phyloP scores from a whole-genome alignment of 2,888 invertebrate genomes.

The Thelaira solivaga region DNA sequence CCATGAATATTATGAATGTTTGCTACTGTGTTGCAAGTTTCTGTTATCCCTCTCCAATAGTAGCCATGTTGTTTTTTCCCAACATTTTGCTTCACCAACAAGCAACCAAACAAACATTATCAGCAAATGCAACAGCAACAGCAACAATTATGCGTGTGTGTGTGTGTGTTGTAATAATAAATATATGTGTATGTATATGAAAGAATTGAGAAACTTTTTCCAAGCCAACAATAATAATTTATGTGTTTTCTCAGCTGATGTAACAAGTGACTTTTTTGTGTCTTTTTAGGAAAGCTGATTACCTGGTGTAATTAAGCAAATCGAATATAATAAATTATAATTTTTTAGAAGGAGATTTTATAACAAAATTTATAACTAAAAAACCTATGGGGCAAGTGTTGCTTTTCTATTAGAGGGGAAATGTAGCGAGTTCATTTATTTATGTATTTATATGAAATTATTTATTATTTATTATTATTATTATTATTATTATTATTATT shows the following conservation, averaged over 20 bases:
- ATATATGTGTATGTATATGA: too few relatives aligned
- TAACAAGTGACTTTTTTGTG: conserved; percentile 2
- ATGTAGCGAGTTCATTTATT: background rate
- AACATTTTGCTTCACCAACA: conserved; percentile 28
- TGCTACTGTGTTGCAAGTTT: conserved; percentile 63
- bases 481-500: too few relatives aligned
- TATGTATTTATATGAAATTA: conserved; percentile 39
- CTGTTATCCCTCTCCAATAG: conserved; percentile 73
- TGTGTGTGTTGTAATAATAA: too few relatives aligned
- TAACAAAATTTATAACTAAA: conserved; percentile 2
- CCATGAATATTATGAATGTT: conserved; percentile 35
- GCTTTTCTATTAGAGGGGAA: background rate
- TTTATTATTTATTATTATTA: too few relatives aligned
- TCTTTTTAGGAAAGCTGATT: conserved; percentile 69
- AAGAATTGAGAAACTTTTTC: background rate
- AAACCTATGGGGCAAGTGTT: background rate
- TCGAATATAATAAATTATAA: conserved; percentile 78
- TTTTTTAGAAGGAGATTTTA: conserved; percentile 72
- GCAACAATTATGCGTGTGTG: background rate
- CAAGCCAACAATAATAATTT: conserved; percentile 2
- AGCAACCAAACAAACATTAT: background rate
- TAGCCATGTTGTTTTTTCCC: conserved; percentile 74
- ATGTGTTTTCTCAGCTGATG: background rate
- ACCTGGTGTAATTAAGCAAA: conserved; percentile 77
- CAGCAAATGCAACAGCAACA: background rate